Evolutionary conservation across 2,888 invertebrate genomes (phyloP).

Genomic region (Campaea margaritaria): DNA sequence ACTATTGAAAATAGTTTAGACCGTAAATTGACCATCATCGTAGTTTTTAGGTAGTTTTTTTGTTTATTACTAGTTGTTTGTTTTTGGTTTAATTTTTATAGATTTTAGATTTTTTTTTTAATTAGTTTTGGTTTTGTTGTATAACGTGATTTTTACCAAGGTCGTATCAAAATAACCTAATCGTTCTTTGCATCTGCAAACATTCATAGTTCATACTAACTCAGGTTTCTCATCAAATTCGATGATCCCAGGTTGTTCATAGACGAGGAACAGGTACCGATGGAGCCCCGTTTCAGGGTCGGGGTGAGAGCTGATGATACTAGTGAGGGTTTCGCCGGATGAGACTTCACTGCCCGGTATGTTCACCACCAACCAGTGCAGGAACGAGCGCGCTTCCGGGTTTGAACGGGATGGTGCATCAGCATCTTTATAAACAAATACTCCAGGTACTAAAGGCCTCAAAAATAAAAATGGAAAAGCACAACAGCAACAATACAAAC

Average conservation of each 20-base stretch:
- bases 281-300: constrained; percentile 89
- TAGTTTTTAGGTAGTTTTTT: too few species aligned
- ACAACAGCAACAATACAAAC: too few species aligned
- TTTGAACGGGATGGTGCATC: constrained; percentile 40
- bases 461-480: not conserved
- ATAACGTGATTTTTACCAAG: too few species aligned
- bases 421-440: constrained; percentile 21
- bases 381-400: constrained; percentile 34
- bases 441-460: not conserved
- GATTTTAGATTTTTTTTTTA: too few species aligned
- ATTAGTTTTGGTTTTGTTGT: too few species aligned
- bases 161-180: too few species aligned
- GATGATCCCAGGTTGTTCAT: constrained; percentile 86
- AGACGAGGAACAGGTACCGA: constrained; percentile 90
- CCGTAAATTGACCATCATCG: too few species aligned
- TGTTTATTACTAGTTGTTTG: too few species aligned
- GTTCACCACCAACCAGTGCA: constrained; percentile 48
- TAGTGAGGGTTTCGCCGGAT: constrained; percentile 23
- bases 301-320: constrained; percentile 70
- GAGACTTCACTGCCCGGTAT: constrained; percentile 26
- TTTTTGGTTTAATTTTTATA: too few species aligned
- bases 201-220: constrained; percentile 15
- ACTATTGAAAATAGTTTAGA: too few species aligned
- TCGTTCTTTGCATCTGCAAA: too few species aligned
- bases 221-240: constrained; percentile 77